These are phyloP conservation scores for Dipus sagitta DNA, from an alignment of 2,797 vertebrate genomes.

Conservation along the genomic window DNA sequence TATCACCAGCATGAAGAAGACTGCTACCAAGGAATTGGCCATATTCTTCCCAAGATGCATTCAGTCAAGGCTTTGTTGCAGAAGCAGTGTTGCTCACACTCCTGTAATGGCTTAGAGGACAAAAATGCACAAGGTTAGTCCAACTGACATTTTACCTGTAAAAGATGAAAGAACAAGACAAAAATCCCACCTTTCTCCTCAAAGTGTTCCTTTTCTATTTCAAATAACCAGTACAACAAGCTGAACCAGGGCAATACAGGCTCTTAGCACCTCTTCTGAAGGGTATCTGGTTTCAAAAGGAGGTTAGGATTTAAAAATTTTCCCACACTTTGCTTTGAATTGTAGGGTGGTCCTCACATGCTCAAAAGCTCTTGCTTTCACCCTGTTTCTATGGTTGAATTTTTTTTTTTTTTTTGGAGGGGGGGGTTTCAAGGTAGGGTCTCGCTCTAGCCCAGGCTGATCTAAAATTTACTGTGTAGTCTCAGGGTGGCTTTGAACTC, in stretches of 20 bases:
- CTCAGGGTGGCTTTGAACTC: too few relatives aligned
- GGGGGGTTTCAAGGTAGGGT: too few relatives aligned
- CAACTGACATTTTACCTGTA: conserved; percentile 41
- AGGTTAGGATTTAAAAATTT: conserved; percentile 62
- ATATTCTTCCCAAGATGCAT: conserved; percentile 80
- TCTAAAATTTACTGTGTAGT: too few relatives aligned
- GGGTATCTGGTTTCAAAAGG: conserved; percentile 65
- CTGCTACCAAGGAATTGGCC: conserved; percentile 72
- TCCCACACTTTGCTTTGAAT: conserved; percentile 58
- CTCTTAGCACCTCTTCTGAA: conserved; percentile 48
- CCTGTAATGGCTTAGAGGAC: conserved; percentile 71
- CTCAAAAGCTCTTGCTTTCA: conserved; percentile 51
- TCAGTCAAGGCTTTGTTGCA: conserved; percentile 54
- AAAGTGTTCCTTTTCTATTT: conserved; percentile 62
- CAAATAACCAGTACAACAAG: conserved; percentile 66
- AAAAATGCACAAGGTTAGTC: conserved; percentile 67
- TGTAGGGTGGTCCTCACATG: conserved; percentile 13
- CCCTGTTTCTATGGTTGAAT: not conserved
- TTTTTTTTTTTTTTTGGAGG: conserved; percentile 21
- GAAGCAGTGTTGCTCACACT: conserved; percentile 56
- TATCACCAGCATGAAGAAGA: conserved; percentile 74
- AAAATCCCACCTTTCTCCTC: not conserved
- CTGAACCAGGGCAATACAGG: not conserved
- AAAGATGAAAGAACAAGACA: not conserved
- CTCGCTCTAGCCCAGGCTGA: too few relatives aligned